Conservation (phyloP, 2,113 vertebrate genomes). For the Catharus minimus region DNA sequence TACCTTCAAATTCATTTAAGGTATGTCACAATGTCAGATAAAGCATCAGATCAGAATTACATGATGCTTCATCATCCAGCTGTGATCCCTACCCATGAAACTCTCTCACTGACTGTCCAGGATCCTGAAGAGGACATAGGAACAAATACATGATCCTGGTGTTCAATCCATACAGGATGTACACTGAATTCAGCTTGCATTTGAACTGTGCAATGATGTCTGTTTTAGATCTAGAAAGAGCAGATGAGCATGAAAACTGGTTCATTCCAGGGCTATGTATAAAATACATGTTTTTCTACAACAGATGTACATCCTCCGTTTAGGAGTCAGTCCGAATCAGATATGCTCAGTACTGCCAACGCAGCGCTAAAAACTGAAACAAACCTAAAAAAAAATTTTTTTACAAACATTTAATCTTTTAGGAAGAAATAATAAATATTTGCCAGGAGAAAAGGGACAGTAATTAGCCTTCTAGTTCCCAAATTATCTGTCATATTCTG, state of each 20-base stretch:
- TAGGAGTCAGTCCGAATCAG: neutral
- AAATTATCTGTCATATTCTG: neutral
- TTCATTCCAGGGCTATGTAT: neutral
- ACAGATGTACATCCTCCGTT: neutral
- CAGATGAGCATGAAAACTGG: neutral
- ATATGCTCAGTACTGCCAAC: neutral
- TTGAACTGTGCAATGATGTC: neutral
- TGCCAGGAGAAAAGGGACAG: neutral
- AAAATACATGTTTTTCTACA: slow-evolving; percentile 18
- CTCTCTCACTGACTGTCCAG: neutral
- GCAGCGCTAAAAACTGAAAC: neutral
- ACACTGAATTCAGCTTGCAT: neutral
- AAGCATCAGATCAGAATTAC: neutral
- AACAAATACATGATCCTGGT: neutral
- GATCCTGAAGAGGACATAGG: neutral
- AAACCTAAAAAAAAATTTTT: neutral
- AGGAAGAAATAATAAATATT: neutral
- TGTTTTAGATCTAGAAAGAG: neutral
- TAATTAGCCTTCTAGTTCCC: neutral
- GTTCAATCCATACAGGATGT: neutral
- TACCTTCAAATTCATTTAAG: neutral
- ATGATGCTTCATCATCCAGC: neutral
- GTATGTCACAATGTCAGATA: neutral
- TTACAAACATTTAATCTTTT: neutral
- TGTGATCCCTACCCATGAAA: neutral